These are phyloP conservation scores for Apis dorsata DNA, from an alignment of 1,140 invertebrate species.

Conservation along the genomic window DNA sequence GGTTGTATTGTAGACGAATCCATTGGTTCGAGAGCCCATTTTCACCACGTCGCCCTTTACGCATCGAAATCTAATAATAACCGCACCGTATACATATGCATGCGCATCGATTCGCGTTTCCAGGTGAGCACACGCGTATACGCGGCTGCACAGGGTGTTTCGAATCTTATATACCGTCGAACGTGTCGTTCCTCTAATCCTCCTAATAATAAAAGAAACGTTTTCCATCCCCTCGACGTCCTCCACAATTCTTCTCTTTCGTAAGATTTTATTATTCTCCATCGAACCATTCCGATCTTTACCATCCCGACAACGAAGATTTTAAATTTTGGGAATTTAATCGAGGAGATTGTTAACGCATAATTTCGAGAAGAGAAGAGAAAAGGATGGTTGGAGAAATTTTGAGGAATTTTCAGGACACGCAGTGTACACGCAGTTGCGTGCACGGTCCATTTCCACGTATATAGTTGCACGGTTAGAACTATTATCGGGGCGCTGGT, in stretches of 20 bases:
- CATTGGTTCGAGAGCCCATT: slow-evolving; percentile 13
- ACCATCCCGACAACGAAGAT: too few relatives aligned
- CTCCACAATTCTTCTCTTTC: too few relatives aligned
- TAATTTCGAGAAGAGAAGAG: too few relatives aligned
- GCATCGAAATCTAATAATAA: slow-evolving; percentile 47
- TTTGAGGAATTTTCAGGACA: not conserved
- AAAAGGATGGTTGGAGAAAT: not conserved
- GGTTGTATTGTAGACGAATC: not conserved
- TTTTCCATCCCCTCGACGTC: too few relatives aligned
- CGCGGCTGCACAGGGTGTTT: not conserved
- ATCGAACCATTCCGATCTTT: too few relatives aligned
- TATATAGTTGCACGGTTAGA: slow-evolving; percentile 46
- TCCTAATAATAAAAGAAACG: too few relatives aligned
- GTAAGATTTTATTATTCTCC: too few relatives aligned
- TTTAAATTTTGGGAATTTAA: too few relatives aligned
- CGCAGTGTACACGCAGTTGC: not conserved
- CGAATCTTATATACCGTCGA: too few relatives aligned
- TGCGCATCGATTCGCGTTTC: slow-evolving; percentile 13
- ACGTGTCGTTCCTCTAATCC: not conserved
- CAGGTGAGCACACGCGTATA: not conserved
- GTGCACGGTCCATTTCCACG: slow-evolving; percentile 4
- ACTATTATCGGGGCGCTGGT: slow-evolving; percentile 52
- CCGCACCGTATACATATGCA: slow-evolving; percentile 41
- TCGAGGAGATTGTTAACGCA: too few relatives aligned
- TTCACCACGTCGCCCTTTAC: slow-evolving; percentile 23